Conservation (phyloP, 2,797 vertebrate genomes). For the Linurgus olivaceus region DNA sequence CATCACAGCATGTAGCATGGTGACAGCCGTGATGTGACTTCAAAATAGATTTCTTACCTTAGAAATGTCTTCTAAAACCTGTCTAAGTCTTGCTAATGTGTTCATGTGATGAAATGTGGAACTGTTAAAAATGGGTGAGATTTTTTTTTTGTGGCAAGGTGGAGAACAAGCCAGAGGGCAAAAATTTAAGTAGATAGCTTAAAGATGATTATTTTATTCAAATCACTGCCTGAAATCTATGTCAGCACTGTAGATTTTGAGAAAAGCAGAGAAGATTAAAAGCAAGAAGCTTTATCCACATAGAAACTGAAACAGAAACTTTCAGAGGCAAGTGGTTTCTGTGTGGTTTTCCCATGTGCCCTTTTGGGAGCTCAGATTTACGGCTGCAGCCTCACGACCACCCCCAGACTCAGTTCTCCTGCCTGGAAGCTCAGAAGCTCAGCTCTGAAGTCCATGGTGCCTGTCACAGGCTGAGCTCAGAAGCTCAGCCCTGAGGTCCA, state of each 20-base stretch:
- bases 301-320: neutral
- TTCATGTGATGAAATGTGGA: neutral
- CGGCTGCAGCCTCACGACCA: neutral
- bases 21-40: neutral
- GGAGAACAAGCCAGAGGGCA: neutral
- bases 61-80: neutral
- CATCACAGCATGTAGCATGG: fast-evolving
- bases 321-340: neutral
- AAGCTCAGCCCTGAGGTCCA: neutral
- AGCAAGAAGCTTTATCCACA: neutral
- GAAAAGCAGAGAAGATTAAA: neutral
- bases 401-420: neutral
- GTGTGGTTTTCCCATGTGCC: neutral
- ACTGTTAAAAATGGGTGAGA: neutral
- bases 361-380: neutral
- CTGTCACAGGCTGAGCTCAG: neutral
- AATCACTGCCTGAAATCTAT: neutral
- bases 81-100: neutral
- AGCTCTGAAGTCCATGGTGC: neutral
- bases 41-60: neutral
- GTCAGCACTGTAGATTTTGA: neutral
- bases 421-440: neutral
- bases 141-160: neutral
- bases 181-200: neutral
- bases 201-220: neutral